Evolutionary conservation across 2,888 invertebrate species (phyloP).

Genomic region (Deilephila porcellus): DNA sequence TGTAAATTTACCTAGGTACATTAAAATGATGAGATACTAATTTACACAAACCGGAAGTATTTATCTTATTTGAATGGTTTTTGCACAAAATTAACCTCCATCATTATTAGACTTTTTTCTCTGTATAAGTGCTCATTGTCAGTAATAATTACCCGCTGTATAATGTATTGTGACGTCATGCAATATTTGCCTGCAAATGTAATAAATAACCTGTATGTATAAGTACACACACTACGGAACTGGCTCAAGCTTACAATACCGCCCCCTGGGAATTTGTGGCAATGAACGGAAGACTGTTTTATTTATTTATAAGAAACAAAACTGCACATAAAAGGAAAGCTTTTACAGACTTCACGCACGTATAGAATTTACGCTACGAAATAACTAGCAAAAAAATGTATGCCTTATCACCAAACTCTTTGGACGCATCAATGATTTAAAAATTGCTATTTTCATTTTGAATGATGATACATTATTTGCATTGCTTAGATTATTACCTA

Average conservation of each 20-base stretch:
- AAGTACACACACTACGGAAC: background rate
- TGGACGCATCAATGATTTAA: background rate
- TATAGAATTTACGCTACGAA: background rate
- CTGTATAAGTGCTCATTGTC: background rate
- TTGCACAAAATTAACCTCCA: background rate
- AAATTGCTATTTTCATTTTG: too few species aligned
- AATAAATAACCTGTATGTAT: background rate
- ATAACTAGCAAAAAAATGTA: background rate
- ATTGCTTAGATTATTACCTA: too few species aligned
- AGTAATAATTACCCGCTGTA: background rate
- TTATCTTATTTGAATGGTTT: background rate
- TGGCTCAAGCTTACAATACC: background rate
- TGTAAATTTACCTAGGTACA: too few species aligned
- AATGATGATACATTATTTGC: too few species aligned
- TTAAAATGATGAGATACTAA: too few species aligned
- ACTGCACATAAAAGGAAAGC: background rate
- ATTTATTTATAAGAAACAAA: background rate
- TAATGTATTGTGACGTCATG: background rate
- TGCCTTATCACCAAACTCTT: background rate
- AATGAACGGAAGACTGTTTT: background rate
- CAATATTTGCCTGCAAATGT: background rate
- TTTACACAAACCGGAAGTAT: background rate
- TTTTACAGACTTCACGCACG: background rate
- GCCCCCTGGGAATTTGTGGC: background rate
- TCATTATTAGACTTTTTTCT: background rate